These are phyloP conservation scores for Malurus splendens DNA, from an alignment of 2,797 vertebrate species.

Conservation along the genomic window DNA sequence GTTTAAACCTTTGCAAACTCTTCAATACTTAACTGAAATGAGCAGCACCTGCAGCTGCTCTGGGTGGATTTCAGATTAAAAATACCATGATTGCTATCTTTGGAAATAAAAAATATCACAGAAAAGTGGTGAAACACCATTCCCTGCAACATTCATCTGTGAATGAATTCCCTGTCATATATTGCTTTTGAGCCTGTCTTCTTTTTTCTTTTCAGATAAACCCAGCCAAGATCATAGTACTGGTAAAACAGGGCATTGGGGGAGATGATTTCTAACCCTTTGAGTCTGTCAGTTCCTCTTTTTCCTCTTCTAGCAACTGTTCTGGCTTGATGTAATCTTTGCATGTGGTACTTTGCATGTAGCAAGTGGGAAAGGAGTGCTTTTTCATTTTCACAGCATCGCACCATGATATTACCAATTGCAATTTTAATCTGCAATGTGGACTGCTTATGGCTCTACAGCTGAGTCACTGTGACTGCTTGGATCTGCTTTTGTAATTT, in stretches of 20 bases:
- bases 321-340: neutral
- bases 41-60: neutral
- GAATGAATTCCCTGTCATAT: neutral
- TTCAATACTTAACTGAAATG: neutral
- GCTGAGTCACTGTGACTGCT: constrained; percentile 8
- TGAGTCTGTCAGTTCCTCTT: neutral
- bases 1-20: neutral
- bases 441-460: neutral
- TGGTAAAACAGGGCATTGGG: rapidly evolving
- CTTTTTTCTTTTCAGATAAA: neutral
- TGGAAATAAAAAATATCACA: neutral
- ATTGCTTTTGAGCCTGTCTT: neutral
- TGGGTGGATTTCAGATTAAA: neutral
- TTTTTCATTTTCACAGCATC: neutral
- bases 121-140: neutral
- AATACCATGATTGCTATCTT: neutral
- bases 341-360: neutral
- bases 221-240: neutral
- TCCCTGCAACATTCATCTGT: neutral
- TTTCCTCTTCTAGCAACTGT: neutral
- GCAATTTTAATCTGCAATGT: constrained; percentile 9
- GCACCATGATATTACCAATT: neutral
- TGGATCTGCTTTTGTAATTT: neutral
- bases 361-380: neutral
- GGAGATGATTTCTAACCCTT: neutral